These are phyloP conservation scores for Lepidurus couesii DNA, from an alignment of 1,140 invertebrate species.

Conservation along the genomic window DNA sequence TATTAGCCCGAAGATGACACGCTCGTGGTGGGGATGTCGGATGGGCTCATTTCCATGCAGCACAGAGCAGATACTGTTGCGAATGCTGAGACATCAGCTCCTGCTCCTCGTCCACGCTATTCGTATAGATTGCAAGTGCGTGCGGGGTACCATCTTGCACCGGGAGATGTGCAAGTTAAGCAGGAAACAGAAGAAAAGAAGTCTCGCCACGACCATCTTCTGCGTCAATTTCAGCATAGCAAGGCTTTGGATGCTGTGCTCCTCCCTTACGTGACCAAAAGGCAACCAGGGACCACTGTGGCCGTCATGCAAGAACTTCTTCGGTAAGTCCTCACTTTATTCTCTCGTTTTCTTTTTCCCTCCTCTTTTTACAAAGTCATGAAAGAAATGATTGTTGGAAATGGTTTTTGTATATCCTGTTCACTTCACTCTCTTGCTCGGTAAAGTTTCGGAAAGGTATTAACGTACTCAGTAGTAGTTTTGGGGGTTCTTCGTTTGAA, in stretches of 20 bases:
- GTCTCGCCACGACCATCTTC: constrained; percentile 55
- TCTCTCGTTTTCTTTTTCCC: constrained; percentile 24
- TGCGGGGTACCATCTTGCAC: constrained; percentile 41
- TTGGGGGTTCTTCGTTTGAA: no score
- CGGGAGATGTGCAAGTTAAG: constrained; percentile 52
- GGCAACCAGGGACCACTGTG: constrained; percentile 68
- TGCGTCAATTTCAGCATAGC: constrained; percentile 74
- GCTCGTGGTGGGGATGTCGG: constrained; percentile 83
- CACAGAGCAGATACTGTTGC: constrained; percentile 55
- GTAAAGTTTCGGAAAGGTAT: no score
- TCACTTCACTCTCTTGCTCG: background rate
- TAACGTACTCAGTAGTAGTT: no score
- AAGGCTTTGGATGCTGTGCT: constrained; percentile 73
- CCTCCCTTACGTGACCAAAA: constrained; percentile 52
- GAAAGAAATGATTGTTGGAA: background rate
- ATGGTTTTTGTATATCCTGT: background rate
- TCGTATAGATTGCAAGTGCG: constrained; percentile 25
- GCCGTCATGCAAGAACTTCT: constrained; percentile 77
- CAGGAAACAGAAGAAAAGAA: constrained; percentile 37
- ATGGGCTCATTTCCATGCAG: constrained; percentile 80
- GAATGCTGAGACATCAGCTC: background rate
- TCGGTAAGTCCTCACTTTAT: constrained; percentile 41
- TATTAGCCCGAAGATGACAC: constrained; percentile 73
- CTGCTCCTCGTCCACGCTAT: background rate
- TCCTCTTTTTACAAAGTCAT: constrained; percentile 4